Conservation (phyloP, 1,140 invertebrate species). For the Copidosoma floridanum region DNA sequence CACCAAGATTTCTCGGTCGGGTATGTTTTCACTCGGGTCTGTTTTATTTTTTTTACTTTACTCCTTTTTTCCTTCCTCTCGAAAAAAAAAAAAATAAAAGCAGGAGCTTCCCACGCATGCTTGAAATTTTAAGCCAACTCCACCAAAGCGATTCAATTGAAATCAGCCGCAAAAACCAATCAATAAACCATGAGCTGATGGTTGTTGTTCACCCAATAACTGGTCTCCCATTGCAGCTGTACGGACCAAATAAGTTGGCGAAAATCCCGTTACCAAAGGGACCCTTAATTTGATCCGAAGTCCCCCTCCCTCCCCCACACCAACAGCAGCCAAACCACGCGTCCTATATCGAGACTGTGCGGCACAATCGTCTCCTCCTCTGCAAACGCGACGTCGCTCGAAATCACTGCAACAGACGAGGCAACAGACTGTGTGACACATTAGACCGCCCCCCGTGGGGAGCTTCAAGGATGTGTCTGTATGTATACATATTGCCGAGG, state of each 20-base stretch:
- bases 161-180: neutral
- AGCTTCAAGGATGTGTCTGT: constrained; percentile 27
- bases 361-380: constrained; percentile 29
- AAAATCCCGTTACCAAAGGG: constrained; percentile 20
- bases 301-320: no score
- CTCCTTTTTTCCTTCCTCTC: no score
- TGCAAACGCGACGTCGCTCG: constrained; percentile 26
- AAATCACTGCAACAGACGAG: constrained; percentile 54
- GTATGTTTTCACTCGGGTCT: no score
- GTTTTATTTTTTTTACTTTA: no score
- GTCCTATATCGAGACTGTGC: no score
- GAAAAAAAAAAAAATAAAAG: no score
- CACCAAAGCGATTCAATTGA: neutral
- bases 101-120: no score
- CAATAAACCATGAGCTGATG: neutral
- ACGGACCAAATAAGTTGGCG: constrained; percentile 1
- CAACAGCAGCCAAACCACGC: no score
- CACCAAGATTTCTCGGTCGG: no score
- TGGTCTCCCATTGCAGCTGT: neutral
- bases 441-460: constrained; percentile 52
- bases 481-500: neutral
- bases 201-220: neutral
- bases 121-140: no score
- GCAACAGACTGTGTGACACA: no score
- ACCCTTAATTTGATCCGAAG: constrained; percentile 32